Base-by-base conservation (phyloP, 2,797 vertebrate genomes). In the Phoxinus dragarum region DNA sequence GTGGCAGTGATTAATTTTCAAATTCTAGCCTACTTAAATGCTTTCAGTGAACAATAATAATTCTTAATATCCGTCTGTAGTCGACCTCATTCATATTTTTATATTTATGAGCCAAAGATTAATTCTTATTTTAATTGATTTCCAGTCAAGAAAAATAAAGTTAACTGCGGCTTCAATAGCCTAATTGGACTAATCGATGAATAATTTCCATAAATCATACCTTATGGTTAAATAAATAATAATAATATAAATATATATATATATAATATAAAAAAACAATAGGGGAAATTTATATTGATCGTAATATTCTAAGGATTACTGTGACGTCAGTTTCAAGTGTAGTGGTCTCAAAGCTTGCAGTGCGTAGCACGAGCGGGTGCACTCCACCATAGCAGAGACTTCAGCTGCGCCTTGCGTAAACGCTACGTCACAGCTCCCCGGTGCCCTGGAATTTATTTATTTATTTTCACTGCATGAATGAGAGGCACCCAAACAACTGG, bases 401-500 rank as follows among this genome's bases (percentile, higher is more conserved):
- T 92, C 93, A 93, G 78, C 89, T 88, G 87, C 91, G 87, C 80
- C 92, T 52, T 87, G 91, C 94, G 94, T 94, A 93, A 94, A 90
- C 82, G 84, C 92, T 95, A 96, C 95, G 95, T 96, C 95, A 96
- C 94, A 93, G 87, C 94, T 94, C 95, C 92, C 95, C 94, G 94
- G 94, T 95, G 94, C 94, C 94, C 94, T 94, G n/a, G 90, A 81
- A 91, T 92, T 94, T 94, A 95, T 96, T 95, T 95, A 94, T 93
- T 95, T 93, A 94, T 94, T 94, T 74, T 94, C 86, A 59, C 87
- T 93, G 72, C 82, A 80, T 82, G 92, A 93, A 93, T 92, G 93
- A 94, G 94, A 93, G 93, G 91, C 92, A 93, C 92, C 93, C 92
- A 89, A 91, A 93, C 85, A 92, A 89, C 88, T 81, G 90, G 90